Evolutionary conservation across 2,888 invertebrate species (phyloP), one percentile per base, ranked within the genome.

Genomic region (Amphipoea oculea): DNA sequence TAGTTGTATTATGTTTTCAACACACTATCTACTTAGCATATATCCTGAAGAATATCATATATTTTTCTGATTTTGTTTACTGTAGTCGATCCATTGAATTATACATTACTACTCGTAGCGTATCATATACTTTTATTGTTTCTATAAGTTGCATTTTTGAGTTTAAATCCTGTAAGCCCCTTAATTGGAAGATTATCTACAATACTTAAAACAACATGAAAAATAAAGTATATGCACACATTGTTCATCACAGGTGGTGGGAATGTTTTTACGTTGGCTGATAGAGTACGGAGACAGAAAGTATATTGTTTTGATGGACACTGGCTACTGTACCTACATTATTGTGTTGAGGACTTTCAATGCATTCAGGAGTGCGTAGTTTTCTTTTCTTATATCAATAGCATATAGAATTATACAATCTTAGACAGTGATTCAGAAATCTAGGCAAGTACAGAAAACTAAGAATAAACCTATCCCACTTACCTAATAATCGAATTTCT

Each of bases 241-340:
- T 36, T 23, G 23, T 40, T 40, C 17, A 69, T 70, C 54, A 54
- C 42, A 70, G 36, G 45, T 40, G 6, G 45, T 70, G 81, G 23
- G 81, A 81, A 81, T 81, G 84, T 81, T 84, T 69, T 69, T n/a
- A 65, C 40, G 7, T 48, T 79, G 12, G 42, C 9, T n/a, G 42
- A 6, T 62, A 62, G 17, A 54, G 45, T 14, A 23, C 42, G n/a
- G 23, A 79, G 23, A 66, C 36, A 45, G n/a, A 60, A 60, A 60
- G n/a, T 69, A 73, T 66, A 60, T 60, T 81, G 81, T 81, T 79
- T 60, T 84, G 80, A 71, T 79, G 14, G 7, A 14, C 23, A 11
- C 29, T 12, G 29, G 29, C 12, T 48, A 67, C 36, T 29, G 5
- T 14, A 69, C 36, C 40, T 76, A 36, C n/a, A 36, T 45, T 40